Conservation (phyloP, 2,797 vertebrate genomes). For the Heliangelus exortis region DNA sequence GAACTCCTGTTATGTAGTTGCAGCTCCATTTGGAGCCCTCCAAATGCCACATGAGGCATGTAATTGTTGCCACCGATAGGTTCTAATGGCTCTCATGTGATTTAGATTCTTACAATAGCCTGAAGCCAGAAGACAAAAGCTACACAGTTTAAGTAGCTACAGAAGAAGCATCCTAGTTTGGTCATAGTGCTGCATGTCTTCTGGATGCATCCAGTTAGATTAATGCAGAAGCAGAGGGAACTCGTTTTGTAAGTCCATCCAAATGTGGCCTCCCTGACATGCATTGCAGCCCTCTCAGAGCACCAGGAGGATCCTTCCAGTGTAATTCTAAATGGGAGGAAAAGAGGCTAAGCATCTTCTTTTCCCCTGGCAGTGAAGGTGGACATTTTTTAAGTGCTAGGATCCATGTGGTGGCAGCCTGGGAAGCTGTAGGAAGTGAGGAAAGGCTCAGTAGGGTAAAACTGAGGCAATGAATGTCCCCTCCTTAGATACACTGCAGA, state of each 20-base stretch:
- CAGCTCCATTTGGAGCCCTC: neutral
- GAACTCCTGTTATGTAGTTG: neutral
- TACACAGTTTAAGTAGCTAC: neutral
- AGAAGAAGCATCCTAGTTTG: neutral
- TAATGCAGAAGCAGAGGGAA: neutral
- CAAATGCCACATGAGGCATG: neutral
- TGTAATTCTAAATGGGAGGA: neutral
- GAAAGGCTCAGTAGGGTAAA: neutral
- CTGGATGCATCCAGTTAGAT: neutral
- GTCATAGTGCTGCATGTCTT: neutral
- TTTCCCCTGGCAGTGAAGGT: neutral
- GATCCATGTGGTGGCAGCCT: neutral
- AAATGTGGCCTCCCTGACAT: neutral
- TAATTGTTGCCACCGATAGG: neutral
- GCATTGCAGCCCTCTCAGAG: rapidly evolving
- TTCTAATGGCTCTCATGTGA: neutral
- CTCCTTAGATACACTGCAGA: neutral
- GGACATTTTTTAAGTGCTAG: neutral
- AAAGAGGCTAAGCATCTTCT: neutral
- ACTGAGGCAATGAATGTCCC: neutral
- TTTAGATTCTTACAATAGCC: neutral
- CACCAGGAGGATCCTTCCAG: neutral
- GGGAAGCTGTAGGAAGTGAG: neutral
- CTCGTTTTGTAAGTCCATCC: neutral
- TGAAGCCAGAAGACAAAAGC: neutral